phyloP scores from a whole-genome alignment of 2,888 invertebrate species.

The Caenorhabditis sp. region DNA sequence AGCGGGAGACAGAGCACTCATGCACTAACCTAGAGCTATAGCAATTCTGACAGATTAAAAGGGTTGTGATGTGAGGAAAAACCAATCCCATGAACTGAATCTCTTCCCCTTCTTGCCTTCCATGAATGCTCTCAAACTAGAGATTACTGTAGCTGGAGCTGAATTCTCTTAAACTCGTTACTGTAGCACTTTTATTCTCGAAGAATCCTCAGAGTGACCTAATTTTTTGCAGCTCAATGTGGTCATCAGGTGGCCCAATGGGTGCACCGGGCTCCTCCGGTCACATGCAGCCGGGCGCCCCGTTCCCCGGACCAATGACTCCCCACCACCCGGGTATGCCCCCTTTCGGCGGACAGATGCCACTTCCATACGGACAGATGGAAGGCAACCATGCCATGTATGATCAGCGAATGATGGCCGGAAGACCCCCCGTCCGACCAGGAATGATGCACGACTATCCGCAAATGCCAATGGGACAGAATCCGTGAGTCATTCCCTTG shows the following conservation, averaged over 20 bases:
- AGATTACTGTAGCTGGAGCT: background rate
- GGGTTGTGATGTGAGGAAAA: background rate
- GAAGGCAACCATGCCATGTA: slow-evolving; percentile 59
- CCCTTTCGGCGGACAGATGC: slow-evolving; percentile 35
- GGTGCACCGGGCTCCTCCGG: slow-evolving; percentile 51
- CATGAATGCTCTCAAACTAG: background rate
- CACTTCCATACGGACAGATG: slow-evolving; percentile 58
- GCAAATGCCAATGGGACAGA: slow-evolving; percentile 47
- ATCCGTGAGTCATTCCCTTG: slow-evolving; percentile 38
- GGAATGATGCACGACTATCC: slow-evolving; percentile 54
- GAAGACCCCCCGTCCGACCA: slow-evolving; percentile 36
- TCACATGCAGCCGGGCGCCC: slow-evolving; percentile 47
- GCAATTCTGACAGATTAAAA: slow-evolving; percentile 4
- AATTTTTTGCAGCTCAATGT: slow-evolving; percentile 55
- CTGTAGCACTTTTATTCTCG: background rate
- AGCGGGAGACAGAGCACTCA: slow-evolving; percentile 26
- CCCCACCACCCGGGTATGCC: slow-evolving; percentile 48
- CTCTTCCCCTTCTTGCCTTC: background rate
- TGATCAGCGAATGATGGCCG: slow-evolving; percentile 39
- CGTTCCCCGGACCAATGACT: slow-evolving; percentile 45
- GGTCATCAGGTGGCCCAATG: slow-evolving; percentile 41
- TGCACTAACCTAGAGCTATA: slow-evolving; percentile 51
- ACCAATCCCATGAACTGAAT: background rate
- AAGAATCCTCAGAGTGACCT: background rate
- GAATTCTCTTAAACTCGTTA: background rate